A percentile compares a stretch with the other conserved stretches of the same genome.
phyloP scores from a whole-genome alignment of 2,113 vertebrate species.

The Planiliza haematocheilus region DNA sequence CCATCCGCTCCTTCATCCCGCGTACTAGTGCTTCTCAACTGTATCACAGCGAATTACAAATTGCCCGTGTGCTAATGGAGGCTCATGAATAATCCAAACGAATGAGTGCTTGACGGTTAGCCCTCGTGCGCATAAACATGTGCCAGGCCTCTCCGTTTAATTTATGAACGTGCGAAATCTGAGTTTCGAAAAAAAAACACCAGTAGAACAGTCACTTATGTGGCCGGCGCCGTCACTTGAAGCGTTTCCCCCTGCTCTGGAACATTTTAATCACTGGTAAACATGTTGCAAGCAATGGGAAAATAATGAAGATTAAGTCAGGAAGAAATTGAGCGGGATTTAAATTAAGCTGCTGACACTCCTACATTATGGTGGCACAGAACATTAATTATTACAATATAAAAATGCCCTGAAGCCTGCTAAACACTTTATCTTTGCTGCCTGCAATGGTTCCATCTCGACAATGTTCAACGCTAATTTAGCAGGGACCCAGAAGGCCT shows the following conservation, averaged over 20 bases:
- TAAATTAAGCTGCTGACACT: conserved; percentile 78
- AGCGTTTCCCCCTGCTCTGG: conserved; percentile 23
- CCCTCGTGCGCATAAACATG: conserved; percentile 40
- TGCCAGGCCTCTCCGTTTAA: conserved; percentile 46
- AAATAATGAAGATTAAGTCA: conserved; percentile 82
- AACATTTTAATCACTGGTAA: conserved; percentile 82
- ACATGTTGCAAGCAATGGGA: conserved; percentile 73
- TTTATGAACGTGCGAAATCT: conserved; percentile 54
- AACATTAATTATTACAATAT: conserved; percentile 79
- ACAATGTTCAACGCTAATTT: conserved; percentile 58
- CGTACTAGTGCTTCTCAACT: conserved; percentile 51
- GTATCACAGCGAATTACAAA: conserved; percentile 73
- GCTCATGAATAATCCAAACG: conserved; percentile 71
- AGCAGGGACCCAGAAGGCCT: conserved; percentile 54
- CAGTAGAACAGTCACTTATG: conserved; percentile 29
- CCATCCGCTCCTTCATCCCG: conserved; percentile 50
- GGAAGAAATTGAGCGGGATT: conserved; percentile 75
- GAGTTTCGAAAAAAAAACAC: conserved; percentile 40
- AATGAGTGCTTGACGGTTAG: conserved; percentile 48
- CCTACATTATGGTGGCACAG: conserved; percentile 69
- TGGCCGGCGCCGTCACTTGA: conserved; percentile 33
- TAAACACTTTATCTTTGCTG: conserved; percentile 77
- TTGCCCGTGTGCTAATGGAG: conserved; percentile 67
- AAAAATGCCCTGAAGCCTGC: conserved; percentile 74
- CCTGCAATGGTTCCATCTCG: conserved; percentile 63